Base-by-base conservation (phyloP, 2,797 vertebrate species). In the Decapterus maruadsi region DNA sequence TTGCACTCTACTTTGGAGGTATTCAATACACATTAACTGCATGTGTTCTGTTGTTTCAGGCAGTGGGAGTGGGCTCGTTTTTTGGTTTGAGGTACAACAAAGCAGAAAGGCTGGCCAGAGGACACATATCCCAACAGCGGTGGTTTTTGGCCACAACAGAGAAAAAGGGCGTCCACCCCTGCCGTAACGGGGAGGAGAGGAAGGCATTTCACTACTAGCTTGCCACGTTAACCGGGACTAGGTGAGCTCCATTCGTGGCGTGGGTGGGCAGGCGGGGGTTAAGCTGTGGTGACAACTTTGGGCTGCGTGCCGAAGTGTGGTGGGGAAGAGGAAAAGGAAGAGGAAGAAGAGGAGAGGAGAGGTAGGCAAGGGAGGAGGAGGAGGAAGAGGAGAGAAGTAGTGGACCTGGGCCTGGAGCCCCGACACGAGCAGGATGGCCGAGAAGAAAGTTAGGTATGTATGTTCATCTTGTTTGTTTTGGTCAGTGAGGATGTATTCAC, bases 401-500 rank as follows among this genome's bases (percentile, higher is more conserved):
- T 8, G 66, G 87, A 84, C 75, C 71, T 68, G 73, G 77, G 68
- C 57, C 75, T 82, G 60, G 77, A 90, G 86, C 57, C 82, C 89
- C 75, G 75, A 86, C 84, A 59, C 67, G 43, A 76, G 75, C 87
- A 93, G 78, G 82, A 96, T 96, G 95, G 83, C 94, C 0, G 93
- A 95, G 71, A 89, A 94, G 78, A 95, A 94, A 93, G 87, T 95
- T 50, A 93, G 94, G 95, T 95, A 84, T 79, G 77, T 68, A 26
- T 42, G 40, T 38, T 31, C 9, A 13, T 9, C 12, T n/a, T 36
- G 11, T 53, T 77, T 74, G 16, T 76, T 80, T 59, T 11, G 10
- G 34, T 58, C 5, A 43, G 48, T 63, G 11, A 56, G 59, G 14
- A 65, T 48, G 48, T 10, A 51, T 67, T 61, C 8, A 51, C 16